phyloP scores from a whole-genome alignment of 2,888 invertebrate genomes.

The Dendrolimus pini region DNA sequence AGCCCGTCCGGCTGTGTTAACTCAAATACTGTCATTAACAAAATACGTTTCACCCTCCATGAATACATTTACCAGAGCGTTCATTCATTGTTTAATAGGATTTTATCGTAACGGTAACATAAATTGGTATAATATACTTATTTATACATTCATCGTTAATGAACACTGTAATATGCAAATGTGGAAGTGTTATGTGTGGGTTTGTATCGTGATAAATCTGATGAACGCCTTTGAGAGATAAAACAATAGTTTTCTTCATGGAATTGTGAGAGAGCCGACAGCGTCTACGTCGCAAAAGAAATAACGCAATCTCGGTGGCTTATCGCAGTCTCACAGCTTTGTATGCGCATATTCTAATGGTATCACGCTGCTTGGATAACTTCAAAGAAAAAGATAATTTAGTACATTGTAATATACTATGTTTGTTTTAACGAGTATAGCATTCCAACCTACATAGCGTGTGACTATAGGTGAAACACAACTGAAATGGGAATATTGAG shows the following conservation, averaged over 20 bases:
- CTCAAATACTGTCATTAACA: constrained; percentile 44
- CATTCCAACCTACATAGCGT: not conserved
- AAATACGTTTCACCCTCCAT: constrained; percentile 33
- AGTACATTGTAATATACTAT: too few relatives aligned
- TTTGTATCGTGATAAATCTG: constrained; percentile 22
- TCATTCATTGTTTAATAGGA: constrained; percentile 26
- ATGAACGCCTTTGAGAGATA: constrained; percentile 34
- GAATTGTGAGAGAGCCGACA: constrained; percentile 31
- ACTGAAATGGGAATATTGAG: too few relatives aligned
- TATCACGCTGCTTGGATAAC: constrained; percentile 22
- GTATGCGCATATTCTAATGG: constrained; percentile 37
- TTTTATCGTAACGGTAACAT: constrained; percentile 24
- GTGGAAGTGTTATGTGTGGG: constrained; percentile 27
- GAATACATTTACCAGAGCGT: constrained; percentile 25
- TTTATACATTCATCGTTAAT: constrained; percentile 26
- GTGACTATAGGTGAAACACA: too few relatives aligned
- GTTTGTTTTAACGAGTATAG: too few relatives aligned
- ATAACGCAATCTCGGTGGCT: constrained; percentile 33
- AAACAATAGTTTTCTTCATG: constrained; percentile 49
- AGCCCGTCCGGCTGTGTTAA: constrained; percentile 28
- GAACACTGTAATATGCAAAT: constrained; percentile 43
- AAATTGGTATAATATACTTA: constrained; percentile 24
- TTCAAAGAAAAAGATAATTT: not conserved
- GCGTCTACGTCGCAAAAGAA: constrained; percentile 37
- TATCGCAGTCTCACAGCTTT: constrained; percentile 18